phyloP scores from a whole-genome alignment of 1,140 invertebrate species.

The Drosophila tani region DNA sequence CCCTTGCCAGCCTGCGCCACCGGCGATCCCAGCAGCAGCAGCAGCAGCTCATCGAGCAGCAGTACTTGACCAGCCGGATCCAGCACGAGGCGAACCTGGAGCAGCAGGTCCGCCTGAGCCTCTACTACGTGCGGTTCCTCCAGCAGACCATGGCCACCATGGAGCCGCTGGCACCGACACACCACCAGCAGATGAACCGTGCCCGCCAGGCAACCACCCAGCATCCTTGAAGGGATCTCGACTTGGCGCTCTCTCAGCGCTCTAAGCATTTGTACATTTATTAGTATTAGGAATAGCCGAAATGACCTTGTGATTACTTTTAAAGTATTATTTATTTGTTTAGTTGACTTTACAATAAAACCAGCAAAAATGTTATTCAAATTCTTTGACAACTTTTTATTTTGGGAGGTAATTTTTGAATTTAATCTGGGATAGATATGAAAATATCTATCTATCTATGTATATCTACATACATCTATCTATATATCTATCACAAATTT shows the following conservation, averaged over 20 bases:
- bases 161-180: constrained; percentile 18
- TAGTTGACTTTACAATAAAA: constrained; percentile 60
- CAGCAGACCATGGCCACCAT: constrained; percentile 50
- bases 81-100: constrained; percentile 56
- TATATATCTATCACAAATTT: too few relatives aligned
- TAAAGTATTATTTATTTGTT: constrained; percentile 48
- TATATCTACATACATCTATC: too few relatives aligned
- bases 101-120: constrained; percentile 63
- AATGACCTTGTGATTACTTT: constrained; percentile 58
- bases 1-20: constrained; percentile 54
- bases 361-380: constrained; percentile 29
- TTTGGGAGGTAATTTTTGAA: not conserved
- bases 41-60: constrained; percentile 53
- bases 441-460: too few relatives aligned
- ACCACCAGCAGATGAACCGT: constrained; percentile 5
- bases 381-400: not conserved
- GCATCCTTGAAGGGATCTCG: constrained; percentile 23
- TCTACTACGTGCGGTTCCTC: constrained; percentile 63
- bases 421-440: not conserved
- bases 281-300: not conserved
- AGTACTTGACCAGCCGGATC: constrained; percentile 34
- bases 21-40: constrained; percentile 57
- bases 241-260: constrained; percentile 1
- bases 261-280: not conserved
- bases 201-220: constrained; percentile 19